Percentiles rank a stretch among this genome's conserved stretches.
phyloP scores from a whole-genome alignment of 1,140 invertebrate genomes.

The Pseudomyrmex gracilis region DNA sequence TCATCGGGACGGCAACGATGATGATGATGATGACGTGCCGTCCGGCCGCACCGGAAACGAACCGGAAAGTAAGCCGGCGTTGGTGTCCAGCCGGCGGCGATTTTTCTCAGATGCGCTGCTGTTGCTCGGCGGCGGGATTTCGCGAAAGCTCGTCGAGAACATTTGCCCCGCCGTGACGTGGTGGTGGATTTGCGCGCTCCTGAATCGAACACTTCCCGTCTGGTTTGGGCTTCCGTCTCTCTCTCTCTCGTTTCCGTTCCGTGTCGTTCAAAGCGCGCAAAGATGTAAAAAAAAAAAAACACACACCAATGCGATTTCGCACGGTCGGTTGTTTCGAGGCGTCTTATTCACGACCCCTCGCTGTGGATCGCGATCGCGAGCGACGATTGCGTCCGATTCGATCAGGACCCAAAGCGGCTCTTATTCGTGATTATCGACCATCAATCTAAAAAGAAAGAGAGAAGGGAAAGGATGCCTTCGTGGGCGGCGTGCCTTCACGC shows the following conservation, averaged over 20 bases:
- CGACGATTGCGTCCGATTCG: slow-evolving; percentile 72
- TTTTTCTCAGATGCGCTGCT: slow-evolving; percentile 54
- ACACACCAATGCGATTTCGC: neutral
- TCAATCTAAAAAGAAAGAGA: slow-evolving; percentile 80
- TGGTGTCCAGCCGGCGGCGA: slow-evolving; percentile 18
- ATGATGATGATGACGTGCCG: neutral
- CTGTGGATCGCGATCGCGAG: neutral
- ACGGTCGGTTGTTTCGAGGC: neutral
- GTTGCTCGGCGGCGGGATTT: slow-evolving; percentile 60
- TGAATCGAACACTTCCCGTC: neutral
- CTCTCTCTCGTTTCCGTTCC: neutral
- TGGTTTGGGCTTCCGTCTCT: slow-evolving; percentile 1
- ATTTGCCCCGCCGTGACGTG: slow-evolving; percentile 66
- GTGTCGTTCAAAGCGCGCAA: neutral
- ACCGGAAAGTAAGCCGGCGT: slow-evolving; percentile 5
- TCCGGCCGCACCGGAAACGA: neutral
- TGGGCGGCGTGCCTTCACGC: neutral
- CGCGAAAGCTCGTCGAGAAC: slow-evolving; percentile 67
- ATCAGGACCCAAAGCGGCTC: slow-evolving; percentile 66
- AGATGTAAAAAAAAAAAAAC: neutral
- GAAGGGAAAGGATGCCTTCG: slow-evolving; percentile 1
- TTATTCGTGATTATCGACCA: slow-evolving; percentile 74
- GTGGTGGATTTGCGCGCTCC: slow-evolving; percentile 19
- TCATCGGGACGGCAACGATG: slow-evolving; percentile 34
- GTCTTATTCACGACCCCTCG: neutral